phyloP scores from a whole-genome alignment of 2,797 vertebrate species.

The Alca torda region DNA sequence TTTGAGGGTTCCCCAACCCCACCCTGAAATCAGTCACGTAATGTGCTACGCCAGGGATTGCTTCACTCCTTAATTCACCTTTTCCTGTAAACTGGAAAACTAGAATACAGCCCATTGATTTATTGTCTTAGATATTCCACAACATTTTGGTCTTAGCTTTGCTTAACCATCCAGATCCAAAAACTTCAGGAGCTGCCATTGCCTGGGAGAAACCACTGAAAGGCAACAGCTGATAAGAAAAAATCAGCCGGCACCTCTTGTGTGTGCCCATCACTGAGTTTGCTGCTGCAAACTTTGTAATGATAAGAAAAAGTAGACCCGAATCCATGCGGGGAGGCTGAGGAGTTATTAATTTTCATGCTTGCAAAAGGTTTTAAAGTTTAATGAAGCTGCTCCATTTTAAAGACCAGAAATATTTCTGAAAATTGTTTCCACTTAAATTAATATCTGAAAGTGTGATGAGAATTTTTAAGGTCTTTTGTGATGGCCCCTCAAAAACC shows the following conservation, averaged over 20 bases:
- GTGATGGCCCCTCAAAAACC: neutral
- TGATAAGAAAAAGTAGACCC: neutral
- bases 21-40: neutral
- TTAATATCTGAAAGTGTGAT: neutral
- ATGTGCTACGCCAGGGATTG: rapidly evolving
- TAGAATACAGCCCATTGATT: neutral
- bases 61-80: neutral
- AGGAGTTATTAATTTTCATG: neutral
- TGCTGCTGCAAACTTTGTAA: neutral
- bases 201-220: neutral
- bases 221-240: neutral
- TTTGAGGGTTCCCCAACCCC: neutral
- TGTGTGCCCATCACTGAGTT: neutral
- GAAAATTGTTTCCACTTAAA: neutral
- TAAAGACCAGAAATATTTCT: neutral
- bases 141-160: neutral
- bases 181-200: neutral
- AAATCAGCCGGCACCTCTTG: neutral
- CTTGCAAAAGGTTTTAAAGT: neutral
- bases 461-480: neutral
- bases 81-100: neutral
- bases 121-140: neutral
- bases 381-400: neutral
- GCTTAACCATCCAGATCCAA: neutral
- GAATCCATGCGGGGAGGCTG: neutral